A percentile compares a stretch with the other conserved stretches of the same genome.
These are phyloP conservation scores for Notechis scutatus DNA, from an alignment of 2,113 vertebrate species.

Conservation along the genomic window DNA sequence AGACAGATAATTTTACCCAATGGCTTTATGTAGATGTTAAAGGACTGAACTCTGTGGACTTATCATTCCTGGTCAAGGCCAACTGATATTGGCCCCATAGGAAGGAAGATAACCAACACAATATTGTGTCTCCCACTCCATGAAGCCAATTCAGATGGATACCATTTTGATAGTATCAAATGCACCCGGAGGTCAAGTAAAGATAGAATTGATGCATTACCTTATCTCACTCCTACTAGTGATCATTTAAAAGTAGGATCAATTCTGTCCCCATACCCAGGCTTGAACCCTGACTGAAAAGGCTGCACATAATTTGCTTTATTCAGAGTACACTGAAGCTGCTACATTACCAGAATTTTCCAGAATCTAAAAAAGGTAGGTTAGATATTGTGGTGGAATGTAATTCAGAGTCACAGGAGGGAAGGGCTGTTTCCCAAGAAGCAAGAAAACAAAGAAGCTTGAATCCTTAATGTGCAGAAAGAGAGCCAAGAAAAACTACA, in stretches of 20 bases:
- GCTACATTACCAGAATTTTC: not conserved
- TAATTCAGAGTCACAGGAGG: no score
- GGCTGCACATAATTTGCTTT: not conserved
- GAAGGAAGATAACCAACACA: not conserved
- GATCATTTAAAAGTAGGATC: not conserved
- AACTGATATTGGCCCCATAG: not conserved
- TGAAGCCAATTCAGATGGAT: not conserved
- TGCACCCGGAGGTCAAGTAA: not conserved
- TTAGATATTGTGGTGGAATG: not conserved
- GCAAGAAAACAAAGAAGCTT: no score
- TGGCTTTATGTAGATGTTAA: not conserved
- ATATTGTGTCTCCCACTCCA: not conserved
- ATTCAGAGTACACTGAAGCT: not conserved
- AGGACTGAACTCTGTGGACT: not conserved
- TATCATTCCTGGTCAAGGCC: not conserved
- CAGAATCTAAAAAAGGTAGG: not conserved
- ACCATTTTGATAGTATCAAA: not conserved
- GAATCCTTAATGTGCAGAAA: no score
- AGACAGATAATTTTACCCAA: not conserved
- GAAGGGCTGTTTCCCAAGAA: no score
- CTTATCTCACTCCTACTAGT: not conserved
- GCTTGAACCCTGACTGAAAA: not conserved
- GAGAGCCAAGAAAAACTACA: no score
- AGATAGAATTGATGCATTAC: not conserved
- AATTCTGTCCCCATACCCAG: not conserved